Conservation (phyloP, 2,888 invertebrate species). For the Zootermopsis nevadensis region DNA sequence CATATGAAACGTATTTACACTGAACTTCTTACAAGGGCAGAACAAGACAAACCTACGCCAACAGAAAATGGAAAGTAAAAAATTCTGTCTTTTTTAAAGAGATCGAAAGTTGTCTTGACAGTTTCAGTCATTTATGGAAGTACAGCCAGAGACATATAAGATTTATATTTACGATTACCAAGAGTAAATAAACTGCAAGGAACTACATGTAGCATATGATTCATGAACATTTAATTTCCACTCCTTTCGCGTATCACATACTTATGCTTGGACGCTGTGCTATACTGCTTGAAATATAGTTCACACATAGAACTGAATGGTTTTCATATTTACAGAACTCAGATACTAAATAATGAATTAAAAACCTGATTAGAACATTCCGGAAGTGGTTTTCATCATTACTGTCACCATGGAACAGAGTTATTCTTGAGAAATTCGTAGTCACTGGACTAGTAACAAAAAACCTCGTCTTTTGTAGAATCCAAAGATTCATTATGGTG, state of each 20-base stretch:
- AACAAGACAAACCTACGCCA: neutral
- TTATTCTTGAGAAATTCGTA: too few species aligned
- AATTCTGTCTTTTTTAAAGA: slow-evolving; percentile 11
- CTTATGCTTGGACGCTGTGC: neutral
- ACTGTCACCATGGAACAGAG: too few species aligned
- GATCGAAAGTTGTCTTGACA: slow-evolving; percentile 24
- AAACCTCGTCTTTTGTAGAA: too few species aligned
- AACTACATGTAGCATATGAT: neutral
- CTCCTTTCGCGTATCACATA: neutral
- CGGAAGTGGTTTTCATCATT: too few species aligned
- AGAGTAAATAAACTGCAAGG: neutral
- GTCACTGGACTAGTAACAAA: too few species aligned
- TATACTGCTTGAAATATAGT: neutral
- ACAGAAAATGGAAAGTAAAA: slow-evolving; percentile 8
- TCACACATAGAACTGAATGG: neutral
- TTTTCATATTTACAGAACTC: too few species aligned
- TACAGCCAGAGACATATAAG: neutral
- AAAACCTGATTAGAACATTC: neutral
- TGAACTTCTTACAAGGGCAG: neutral
- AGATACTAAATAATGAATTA: too few species aligned
- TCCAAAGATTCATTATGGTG: too few species aligned
- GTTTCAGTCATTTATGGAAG: slow-evolving; percentile 18
- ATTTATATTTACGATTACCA: slow-evolving; percentile 6
- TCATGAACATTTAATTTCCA: neutral
- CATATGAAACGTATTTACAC: neutral